Evolutionary conservation across 1,140 invertebrate species (phyloP).

Genomic region (Forficula auricularia): DNA sequence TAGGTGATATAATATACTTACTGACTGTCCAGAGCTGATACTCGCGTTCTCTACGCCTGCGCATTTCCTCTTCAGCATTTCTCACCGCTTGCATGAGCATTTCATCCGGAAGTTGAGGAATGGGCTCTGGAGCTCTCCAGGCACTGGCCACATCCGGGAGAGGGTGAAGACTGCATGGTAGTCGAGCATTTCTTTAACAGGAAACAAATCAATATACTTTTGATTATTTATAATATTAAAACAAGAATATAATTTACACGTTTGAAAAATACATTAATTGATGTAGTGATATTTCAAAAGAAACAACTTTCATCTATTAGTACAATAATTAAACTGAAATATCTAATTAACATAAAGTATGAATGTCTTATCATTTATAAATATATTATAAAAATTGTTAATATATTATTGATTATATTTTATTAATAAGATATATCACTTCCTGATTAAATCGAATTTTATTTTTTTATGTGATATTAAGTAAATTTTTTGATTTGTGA

Average conservation of each 20-base stretch:
- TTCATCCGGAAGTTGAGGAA: conserved; percentile 27
- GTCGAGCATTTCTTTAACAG: conserved; percentile 48
- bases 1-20: no score
- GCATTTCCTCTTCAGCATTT: conserved; percentile 53
- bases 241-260: not conserved
- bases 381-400: no score
- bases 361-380: no score
- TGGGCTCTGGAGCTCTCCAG: conserved; percentile 16
- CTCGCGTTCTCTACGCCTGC: conserved; percentile 50
- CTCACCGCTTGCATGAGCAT: conserved; percentile 42
- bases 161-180: conserved; percentile 53
- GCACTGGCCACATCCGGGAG: conserved; percentile 15
- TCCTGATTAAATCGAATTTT: no score
- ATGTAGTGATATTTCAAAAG: no score
- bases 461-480: no score
- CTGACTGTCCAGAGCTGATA: conserved; percentile 53
- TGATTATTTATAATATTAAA: not conserved
- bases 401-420: no score
- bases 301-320: no score
- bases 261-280: not conserved
- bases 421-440: no score
- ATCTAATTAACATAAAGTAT: no score
- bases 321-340: no score
- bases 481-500: no score
- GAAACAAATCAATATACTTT: not conserved